Evolutionary conservation across 2,888 invertebrate genomes (phyloP).

Genomic region (Synanthedon andrenaeformis): DNA sequence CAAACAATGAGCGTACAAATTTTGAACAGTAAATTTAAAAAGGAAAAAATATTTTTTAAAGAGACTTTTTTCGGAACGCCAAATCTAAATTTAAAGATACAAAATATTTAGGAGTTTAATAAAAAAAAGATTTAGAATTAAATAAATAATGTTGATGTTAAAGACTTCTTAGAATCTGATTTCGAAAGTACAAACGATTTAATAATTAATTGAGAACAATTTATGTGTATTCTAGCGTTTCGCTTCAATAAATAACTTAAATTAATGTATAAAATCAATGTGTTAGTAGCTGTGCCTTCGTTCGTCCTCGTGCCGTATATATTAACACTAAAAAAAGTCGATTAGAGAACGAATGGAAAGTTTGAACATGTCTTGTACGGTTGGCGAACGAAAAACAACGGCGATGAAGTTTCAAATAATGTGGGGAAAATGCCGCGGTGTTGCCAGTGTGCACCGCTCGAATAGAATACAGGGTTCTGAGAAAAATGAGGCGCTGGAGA

Average conservation of each 20-base stretch:
- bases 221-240: constrained; percentile 62
- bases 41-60: constrained; percentile 67
- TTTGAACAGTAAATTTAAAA: constrained; percentile 63
- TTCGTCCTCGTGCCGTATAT: constrained; percentile 45
- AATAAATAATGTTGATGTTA: constrained; percentile 51
- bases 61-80: constrained; percentile 68
- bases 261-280: constrained; percentile 38
- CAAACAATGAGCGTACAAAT: constrained; percentile 67
- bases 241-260: constrained; percentile 44
- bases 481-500: constrained; percentile 34
- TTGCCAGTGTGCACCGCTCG: constrained; percentile 24
- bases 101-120: constrained; percentile 65
- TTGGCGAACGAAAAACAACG: constrained; percentile 12
- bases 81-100: constrained; percentile 62
- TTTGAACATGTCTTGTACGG: constrained; percentile 2
- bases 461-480: constrained; percentile 55
- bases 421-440: constrained; percentile 18
- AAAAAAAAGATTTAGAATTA: constrained; percentile 32
- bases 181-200: constrained; percentile 65
- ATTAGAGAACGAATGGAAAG: background rate
- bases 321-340: background rate
- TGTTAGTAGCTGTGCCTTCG: constrained; percentile 68
- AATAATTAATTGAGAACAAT: constrained; percentile 55
- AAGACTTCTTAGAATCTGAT: constrained; percentile 70
- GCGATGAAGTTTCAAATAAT: constrained; percentile 26